phyloP scores from a whole-genome alignment of 2,113 vertebrate genomes.

The Vanacampus margaritifer region DNA sequence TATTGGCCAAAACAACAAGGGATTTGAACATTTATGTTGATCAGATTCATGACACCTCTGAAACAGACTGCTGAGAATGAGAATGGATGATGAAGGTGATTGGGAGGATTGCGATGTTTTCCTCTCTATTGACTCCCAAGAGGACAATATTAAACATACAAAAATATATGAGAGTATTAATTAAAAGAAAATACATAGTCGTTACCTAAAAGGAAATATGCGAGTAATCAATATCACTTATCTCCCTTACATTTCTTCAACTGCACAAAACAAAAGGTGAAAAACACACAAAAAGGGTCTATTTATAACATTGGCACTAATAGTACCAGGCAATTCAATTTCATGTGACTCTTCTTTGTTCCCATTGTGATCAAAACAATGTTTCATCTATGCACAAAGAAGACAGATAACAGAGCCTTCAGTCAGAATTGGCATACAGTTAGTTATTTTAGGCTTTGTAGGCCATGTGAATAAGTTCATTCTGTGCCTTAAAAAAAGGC shows the following conservation, averaged over 20 bases:
- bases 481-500: background rate
- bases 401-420: slow-evolving; percentile 24
- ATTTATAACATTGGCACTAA: slow-evolving; percentile 43
- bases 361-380: slow-evolving; percentile 31
- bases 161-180: background rate
- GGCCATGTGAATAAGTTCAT: slow-evolving; percentile 12
- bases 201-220: background rate
- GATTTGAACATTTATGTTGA: slow-evolving; percentile 26
- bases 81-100: background rate
- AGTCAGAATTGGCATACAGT: slow-evolving; percentile 1
- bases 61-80: background rate
- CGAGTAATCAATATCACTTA: background rate
- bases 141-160: background rate
- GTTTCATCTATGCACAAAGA: slow-evolving; percentile 31
- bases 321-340: slow-evolving; percentile 41
- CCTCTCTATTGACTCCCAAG: background rate
- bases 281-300: slow-evolving; percentile 38
- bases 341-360: slow-evolving; percentile 48
- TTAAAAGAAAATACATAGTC: background rate
- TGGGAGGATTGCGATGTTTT: background rate
- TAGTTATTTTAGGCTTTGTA: slow-evolving; percentile 23
- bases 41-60: slow-evolving; percentile 13
- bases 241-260: background rate
- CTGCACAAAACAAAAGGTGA: slow-evolving; percentile 16
- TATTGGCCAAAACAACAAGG: slow-evolving; percentile 41